Percentiles rank a stretch among this genome's conserved stretches.
Conservation (phyloP, 1,140 invertebrate species). For the Drosophila auraria region DNA sequence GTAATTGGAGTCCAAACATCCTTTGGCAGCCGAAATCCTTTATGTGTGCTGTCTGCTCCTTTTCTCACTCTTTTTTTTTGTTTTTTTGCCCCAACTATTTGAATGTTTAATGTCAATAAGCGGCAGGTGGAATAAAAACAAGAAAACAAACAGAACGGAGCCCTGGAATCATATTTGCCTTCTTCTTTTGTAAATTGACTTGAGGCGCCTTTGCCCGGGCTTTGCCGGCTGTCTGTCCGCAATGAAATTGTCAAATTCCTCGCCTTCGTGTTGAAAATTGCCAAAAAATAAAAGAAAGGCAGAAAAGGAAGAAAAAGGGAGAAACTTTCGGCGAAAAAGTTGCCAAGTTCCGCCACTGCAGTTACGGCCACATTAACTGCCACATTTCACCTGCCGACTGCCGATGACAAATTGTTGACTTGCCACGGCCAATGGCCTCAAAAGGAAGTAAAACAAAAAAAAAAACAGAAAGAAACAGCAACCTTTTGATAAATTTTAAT, state of each 20-base stretch:
- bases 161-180: conserved; percentile 34
- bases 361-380: conserved; percentile 30
- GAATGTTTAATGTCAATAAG: conserved; percentile 82
- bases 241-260: conserved; percentile 70
- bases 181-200: conserved; percentile 47
- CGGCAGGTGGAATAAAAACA: conserved; percentile 29
- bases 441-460: conserved; percentile 1
- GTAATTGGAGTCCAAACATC: conserved; percentile 68
- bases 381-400: conserved; percentile 16
- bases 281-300: conserved; percentile 10
- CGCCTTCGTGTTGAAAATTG: conserved; percentile 78
- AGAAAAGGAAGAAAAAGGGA: conserved; percentile 36
- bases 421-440: conserved; percentile 49
- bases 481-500: neutral
- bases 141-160: conserved; percentile 10
- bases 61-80: neutral
- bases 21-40: conserved; percentile 69
- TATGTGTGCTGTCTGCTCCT: conserved; percentile 51
- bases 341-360: conserved; percentile 62
- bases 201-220: conserved; percentile 32
- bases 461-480: no score
- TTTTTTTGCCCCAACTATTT: conserved; percentile 49
- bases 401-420: conserved; percentile 69
- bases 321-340: conserved; percentile 68
- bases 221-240: conserved; percentile 17